Evolutionary conservation across 2,888 invertebrate genomes (phyloP).

Genomic region (Melieria omissa): DNA sequence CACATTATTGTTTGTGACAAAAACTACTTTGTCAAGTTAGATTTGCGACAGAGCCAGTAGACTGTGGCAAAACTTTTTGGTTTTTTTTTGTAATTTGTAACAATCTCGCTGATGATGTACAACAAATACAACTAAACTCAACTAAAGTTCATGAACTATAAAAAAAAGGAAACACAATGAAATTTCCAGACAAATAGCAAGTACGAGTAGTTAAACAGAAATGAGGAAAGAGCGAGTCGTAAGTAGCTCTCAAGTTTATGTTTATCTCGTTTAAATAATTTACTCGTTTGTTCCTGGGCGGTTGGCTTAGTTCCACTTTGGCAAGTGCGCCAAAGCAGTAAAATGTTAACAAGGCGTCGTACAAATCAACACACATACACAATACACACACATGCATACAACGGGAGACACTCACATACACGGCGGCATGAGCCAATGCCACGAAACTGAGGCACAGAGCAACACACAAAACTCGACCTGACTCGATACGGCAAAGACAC

Average conservation of each 20-base stretch:
- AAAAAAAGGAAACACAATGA: not conserved
- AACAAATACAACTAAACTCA: not conserved
- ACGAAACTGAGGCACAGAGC: not conserved
- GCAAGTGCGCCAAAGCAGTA: not conserved
- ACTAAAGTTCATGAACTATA: not conserved
- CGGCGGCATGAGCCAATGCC: not conserved
- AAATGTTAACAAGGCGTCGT: conserved; percentile 4
- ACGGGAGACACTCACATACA: not conserved
- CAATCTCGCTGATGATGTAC: not conserved
- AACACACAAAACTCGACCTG: not conserved
- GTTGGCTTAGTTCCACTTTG: conserved; percentile 27
- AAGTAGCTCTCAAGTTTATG: conserved; percentile 23
- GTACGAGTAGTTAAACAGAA: not conserved
- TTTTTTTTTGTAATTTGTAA: not conserved
- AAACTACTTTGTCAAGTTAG: no score
- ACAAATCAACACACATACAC: conserved; percentile 14
- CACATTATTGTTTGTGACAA: no score
- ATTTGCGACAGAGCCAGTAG: not conserved
- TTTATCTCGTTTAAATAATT: conserved; percentile 31
- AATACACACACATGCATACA: not conserved
- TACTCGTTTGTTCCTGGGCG: conserved; percentile 20
- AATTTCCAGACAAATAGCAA: not conserved
- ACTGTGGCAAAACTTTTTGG: not conserved
- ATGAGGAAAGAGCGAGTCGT: not conserved
- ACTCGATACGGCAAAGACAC: not conserved